Evolutionary conservation across 1,140 invertebrate genomes (phyloP), one percentile per base, ranked within the genome.

Genomic region (Euwallacea similis): DNA sequence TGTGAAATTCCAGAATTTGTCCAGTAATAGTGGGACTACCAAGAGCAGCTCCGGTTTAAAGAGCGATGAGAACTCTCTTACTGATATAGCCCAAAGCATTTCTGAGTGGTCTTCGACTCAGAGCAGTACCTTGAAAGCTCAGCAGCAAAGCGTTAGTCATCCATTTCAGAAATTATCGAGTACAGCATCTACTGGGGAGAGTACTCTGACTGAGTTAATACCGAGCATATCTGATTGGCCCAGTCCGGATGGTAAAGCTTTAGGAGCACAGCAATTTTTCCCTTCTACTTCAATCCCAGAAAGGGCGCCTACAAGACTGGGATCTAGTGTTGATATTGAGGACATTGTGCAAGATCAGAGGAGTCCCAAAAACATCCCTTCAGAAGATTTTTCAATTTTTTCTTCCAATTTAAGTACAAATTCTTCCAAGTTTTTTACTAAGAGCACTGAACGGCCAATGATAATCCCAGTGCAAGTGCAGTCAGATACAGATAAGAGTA

Each of bases 1-100:
- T 0, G 90, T 92, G 0, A 86, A 90, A 11, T 92, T 87, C 84
- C 90, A 85, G 74, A 92, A 87, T 87, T 83, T 89, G 10, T 89
- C 88, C 0, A 89, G 88, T 13, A 87, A 87, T 59, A 89, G 88
- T 78, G 88, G 88, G 69, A 89, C 88, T 70, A 85, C 83, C 6
- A 84, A 84, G 67, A 85, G 83, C n/a, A 85, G 84, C 73, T 86
- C 86, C 0, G 85, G 80, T 6, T 82, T 85, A 2, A 87, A 86
- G 69, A 84, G 84, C 7, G 85, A 86, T 56, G 85, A 86, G 61
- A 86, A 86, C 72, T 86, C 85, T 2, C 73, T 86, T 33, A 84
- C 85, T 6, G 85, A 86, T 72, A 81, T 86, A 8, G 86, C 85
- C 3, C 85, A 85, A 46, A 86, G 85, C 0, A 86, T 86, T 53